phyloP scores from a whole-genome alignment of 2,113 vertebrate genomes.

The Hucho hucho region DNA sequence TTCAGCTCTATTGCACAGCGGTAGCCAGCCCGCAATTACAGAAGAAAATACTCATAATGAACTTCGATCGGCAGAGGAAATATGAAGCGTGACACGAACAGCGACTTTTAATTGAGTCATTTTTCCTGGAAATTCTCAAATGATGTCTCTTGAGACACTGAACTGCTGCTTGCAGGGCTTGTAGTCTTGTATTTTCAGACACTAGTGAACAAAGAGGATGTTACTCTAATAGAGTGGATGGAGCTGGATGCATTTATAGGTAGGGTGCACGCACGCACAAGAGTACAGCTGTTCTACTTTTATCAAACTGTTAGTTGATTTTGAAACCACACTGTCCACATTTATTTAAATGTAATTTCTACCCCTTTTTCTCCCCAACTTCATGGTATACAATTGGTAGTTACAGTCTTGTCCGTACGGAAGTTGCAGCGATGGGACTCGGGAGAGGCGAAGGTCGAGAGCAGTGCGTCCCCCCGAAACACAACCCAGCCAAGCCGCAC shows the following conservation, averaged over 20 bases:
- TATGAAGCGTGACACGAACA: conserved; percentile 20
- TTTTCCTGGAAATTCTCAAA: conserved; percentile 33
- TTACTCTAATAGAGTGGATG: neutral
- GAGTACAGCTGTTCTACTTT: neutral
- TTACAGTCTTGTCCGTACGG: too few relatives aligned
- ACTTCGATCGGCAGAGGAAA: conserved; percentile 15
- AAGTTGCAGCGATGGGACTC: too few relatives aligned
- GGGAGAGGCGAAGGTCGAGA: too few relatives aligned
- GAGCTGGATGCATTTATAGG: neutral
- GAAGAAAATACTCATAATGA: conserved; percentile 30
- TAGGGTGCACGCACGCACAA: neutral
- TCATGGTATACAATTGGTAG: too few relatives aligned
- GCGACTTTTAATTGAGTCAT: conserved; percentile 30
- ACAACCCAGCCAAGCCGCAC: too few relatives aligned
- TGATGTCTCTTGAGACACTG: conserved; percentile 17
- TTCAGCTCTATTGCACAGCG: conserved; percentile 30
- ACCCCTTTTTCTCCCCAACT: neutral
- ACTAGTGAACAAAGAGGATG: neutral
- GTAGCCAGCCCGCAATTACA: conserved; percentile 14
- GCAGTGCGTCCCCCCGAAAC: too few relatives aligned
- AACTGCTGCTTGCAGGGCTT: conserved; percentile 10
- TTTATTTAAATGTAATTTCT: conserved; percentile 5
- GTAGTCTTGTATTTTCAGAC: neutral
- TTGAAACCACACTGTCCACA: too few relatives aligned
- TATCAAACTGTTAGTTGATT: neutral